A percentile compares a stretch with the other conserved stretches of the same genome.
phyloP scores from a whole-genome alignment of 2,797 vertebrate genomes.

The Thamnophis elegans region DNA sequence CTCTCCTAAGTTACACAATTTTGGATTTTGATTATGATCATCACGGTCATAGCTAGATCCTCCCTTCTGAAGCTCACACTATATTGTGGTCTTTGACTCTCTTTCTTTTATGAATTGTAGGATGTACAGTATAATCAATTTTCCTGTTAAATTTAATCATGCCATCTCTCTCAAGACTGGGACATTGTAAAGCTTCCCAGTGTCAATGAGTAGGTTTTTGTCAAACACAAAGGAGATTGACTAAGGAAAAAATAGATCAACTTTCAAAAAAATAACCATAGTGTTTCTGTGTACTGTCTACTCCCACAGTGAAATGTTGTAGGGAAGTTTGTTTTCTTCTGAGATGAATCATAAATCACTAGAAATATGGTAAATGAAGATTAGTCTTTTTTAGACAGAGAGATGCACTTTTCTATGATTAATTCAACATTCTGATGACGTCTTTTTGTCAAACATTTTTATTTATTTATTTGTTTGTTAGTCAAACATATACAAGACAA shows the following conservation, averaged over 20 bases:
- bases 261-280: not conserved
- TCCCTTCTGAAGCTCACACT: rapidly evolving
- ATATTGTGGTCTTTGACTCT: rapidly evolving
- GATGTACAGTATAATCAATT: not conserved
- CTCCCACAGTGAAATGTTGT: not conserved
- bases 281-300: not conserved
- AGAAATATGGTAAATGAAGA: not conserved
- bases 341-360: not conserved
- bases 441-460: not conserved
- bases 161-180: not conserved
- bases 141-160: not conserved
- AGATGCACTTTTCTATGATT: not conserved
- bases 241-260: not conserved
- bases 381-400: not conserved
- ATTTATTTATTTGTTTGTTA: no score
- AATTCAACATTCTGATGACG: not conserved
- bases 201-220: not conserved
- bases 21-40: not conserved
- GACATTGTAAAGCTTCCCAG: not conserved
- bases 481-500: no score
- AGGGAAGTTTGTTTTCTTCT: not conserved
- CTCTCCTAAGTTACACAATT: slow-evolving; percentile 3
- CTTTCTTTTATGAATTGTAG: not conserved
- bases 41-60: not conserved
- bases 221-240: not conserved